Evolutionary conservation across 2,797 vertebrate species (phyloP).

Genomic region (Crypturellus tataupa): DNA sequence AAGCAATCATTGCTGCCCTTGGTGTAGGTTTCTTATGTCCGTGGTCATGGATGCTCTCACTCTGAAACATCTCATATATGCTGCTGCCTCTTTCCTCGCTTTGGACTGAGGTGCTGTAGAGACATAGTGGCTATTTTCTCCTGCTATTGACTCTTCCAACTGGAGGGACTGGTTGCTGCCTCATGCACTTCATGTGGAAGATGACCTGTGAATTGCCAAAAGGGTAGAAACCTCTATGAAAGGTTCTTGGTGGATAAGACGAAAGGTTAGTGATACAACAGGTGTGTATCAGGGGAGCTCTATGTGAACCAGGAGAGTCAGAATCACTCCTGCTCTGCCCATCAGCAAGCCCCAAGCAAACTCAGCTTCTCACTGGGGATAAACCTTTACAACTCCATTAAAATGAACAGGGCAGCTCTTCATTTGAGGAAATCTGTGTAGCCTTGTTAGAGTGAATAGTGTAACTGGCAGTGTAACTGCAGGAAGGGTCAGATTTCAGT

Average conservation of each 20-base stretch:
- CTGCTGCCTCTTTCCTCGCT: not conserved
- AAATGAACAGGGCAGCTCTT: not conserved
- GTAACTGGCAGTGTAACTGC: not conserved
- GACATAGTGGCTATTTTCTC: not conserved
- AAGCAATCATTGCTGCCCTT: not conserved
- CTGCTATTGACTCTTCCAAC: not conserved
- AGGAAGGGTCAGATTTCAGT: not conserved
- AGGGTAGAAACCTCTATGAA: not conserved
- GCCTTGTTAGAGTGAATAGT: not conserved
- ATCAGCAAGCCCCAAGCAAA: not conserved
- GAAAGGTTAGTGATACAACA: not conserved
- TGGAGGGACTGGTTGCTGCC: not conserved
- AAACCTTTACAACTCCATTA: not conserved
- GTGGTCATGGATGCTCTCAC: not conserved
- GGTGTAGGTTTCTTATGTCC: not conserved
- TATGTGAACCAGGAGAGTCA: not conserved
- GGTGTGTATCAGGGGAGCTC: not conserved
- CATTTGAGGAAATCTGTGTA: not conserved
- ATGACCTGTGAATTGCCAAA: not conserved
- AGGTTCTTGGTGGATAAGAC: not conserved
- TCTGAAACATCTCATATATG: not conserved
- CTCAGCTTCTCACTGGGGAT: rapidly evolving
- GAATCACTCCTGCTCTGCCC: not conserved
- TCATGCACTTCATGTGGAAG: not conserved
- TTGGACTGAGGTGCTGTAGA: not conserved